phyloP scores from a whole-genome alignment of 2,888 invertebrate genomes.

The Holacanthella duospinosa region DNA sequence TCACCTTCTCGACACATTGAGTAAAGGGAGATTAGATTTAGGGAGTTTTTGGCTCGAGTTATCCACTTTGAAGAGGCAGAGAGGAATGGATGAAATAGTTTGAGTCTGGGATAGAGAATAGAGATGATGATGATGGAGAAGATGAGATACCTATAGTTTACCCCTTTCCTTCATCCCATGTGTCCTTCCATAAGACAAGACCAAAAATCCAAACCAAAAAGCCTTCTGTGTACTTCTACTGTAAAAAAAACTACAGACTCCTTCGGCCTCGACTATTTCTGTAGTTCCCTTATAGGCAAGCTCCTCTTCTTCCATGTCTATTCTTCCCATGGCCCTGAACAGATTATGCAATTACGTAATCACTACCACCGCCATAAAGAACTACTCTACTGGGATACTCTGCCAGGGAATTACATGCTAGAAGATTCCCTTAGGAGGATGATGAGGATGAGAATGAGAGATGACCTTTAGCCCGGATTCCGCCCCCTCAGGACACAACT shows the following conservation, averaged over 20 bases:
- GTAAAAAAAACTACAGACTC: not conserved
- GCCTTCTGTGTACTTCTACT: no score
- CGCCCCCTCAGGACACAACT: no score
- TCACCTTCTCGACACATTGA: not conserved
- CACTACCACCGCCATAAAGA: not conserved
- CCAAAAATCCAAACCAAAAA: not conserved
- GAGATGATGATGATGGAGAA: constrained; percentile 1
- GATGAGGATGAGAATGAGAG: no score
- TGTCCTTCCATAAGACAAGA: not conserved
- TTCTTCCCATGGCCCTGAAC: not conserved
- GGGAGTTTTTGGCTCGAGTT: not conserved
- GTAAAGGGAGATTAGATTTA: not conserved
- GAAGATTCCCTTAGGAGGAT: no score
- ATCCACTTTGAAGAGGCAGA: not conserved
- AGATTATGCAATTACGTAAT: constrained; percentile 6
- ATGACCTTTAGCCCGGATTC: no score
- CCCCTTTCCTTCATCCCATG: not conserved
- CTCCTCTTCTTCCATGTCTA: no score
- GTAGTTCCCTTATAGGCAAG: not conserved
- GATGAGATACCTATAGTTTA: not conserved
- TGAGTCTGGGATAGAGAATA: not conserved
- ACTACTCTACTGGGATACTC: not conserved
- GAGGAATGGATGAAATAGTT: constrained; percentile 1
- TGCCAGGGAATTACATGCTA: no score
- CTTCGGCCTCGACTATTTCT: not conserved